Conservation (phyloP, 2,113 vertebrate species). For the Lagopus leucura region DNA sequence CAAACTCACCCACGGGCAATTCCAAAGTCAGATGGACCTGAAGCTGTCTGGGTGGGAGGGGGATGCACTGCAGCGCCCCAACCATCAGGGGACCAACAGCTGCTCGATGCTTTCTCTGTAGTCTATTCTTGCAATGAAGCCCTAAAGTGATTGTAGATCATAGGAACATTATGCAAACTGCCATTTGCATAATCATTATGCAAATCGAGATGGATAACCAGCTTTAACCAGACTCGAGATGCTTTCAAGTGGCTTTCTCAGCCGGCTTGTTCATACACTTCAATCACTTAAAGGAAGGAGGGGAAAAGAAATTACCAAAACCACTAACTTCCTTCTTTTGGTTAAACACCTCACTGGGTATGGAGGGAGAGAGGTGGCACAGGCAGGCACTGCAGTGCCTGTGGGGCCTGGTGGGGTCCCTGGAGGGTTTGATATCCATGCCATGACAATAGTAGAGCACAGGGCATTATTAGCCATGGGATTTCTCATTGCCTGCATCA, state of each 20-base stretch:
- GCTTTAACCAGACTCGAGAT: slow-evolving; percentile 51
- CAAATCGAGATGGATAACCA: slow-evolving; percentile 64
- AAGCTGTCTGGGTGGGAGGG: accelerated
- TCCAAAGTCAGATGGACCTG: background rate
- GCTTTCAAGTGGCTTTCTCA: slow-evolving; percentile 46
- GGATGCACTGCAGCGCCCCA: background rate
- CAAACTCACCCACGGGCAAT: background rate
- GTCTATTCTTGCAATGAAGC: background rate
- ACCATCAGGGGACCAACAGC: background rate
- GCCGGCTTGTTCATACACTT: background rate
- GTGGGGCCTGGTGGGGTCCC: background rate
- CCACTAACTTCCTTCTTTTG: background rate
- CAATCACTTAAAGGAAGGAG: background rate
- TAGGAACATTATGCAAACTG: background rate
- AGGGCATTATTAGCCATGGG: too few relatives aligned
- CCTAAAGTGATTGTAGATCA: slow-evolving; percentile 17
- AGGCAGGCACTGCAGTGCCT: background rate
- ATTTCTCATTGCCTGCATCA: accelerated
- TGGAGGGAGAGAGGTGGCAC: background rate
- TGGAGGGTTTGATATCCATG: background rate
- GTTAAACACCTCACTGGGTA: accelerated
- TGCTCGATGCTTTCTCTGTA: background rate
- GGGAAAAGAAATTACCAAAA: background rate
- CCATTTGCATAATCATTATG: slow-evolving; percentile 63
- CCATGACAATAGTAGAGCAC: too few relatives aligned